Conservation (phyloP, 2,113 vertebrate species). For the Syngnathus scovelli region DNA sequence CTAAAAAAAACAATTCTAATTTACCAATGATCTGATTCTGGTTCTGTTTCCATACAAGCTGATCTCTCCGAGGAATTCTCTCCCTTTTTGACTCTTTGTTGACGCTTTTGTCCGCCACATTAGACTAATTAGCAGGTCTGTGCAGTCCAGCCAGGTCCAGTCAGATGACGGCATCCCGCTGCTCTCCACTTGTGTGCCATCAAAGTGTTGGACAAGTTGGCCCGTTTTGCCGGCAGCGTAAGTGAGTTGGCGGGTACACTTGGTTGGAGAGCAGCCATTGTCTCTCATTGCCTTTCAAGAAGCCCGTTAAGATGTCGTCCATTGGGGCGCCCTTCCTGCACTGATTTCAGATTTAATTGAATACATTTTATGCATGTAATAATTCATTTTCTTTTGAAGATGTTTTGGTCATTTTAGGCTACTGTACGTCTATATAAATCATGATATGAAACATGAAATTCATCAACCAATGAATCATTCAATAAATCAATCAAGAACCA, state of each 20-base stretch:
- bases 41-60: background rate
- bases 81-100: background rate
- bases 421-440: no score
- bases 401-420: background rate
- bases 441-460: no score
- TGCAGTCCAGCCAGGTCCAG: background rate
- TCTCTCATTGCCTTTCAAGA: background rate
- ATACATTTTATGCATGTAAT: background rate
- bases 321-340: background rate
- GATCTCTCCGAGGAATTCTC: background rate
- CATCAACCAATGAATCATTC: no score
- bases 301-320: background rate
- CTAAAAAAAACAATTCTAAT: no score
- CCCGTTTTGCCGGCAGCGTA: background rate
- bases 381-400: background rate
- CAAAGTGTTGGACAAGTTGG: slow-evolving; percentile 34
- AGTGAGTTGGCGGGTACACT: slow-evolving; percentile 13
- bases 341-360: background rate
- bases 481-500: no score
- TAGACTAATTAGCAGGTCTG: background rate
- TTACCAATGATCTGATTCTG: no score
- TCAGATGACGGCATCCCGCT: slow-evolving; percentile 44
- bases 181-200: slow-evolving; percentile 41
- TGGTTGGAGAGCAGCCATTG: slow-evolving; percentile 47
- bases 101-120: background rate